phyloP scores from a whole-genome alignment of 53 echinoderm and acorn worm species.

The Echinometra lucunter region DNA sequence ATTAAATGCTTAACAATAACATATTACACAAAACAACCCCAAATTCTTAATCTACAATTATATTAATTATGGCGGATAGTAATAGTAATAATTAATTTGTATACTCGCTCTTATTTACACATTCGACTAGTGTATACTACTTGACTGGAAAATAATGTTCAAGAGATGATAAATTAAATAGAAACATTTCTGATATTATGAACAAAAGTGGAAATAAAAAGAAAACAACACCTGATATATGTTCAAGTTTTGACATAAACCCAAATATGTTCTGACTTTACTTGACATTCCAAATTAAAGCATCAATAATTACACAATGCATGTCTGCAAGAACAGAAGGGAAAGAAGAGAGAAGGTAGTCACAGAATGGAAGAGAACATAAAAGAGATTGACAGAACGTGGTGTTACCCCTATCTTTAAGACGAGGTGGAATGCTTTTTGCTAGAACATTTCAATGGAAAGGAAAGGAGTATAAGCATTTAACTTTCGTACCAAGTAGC shows the following conservation, averaged over 20 bases:
- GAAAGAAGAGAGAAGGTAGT: not conserved
- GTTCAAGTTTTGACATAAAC: constrained; percentile 5
- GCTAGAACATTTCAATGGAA: constrained; percentile 32
- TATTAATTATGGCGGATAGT: constrained; percentile 62
- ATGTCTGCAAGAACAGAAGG: not conserved
- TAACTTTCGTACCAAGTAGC: not conserved
- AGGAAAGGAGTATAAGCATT: not conserved
- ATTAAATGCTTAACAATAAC: constrained; percentile 34
- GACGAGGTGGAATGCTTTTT: constrained; percentile 52
- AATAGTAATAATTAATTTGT: constrained; percentile 66
- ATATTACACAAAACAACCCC: constrained; percentile 69
- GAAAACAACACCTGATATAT: constrained; percentile 47
- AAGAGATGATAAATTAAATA: constrained; percentile 68
- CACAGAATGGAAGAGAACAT: constrained; percentile 12
- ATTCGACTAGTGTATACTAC: constrained; percentile 48
- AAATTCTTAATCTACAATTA: constrained; percentile 61
- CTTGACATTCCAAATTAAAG: constrained; percentile 48
- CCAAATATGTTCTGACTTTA: constrained; percentile 20
- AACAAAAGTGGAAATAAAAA: constrained; percentile 67
- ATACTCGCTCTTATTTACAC: constrained; percentile 68
- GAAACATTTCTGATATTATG: constrained; percentile 46
- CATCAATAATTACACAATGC: constrained; percentile 31
- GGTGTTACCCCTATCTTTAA: constrained; percentile 3
- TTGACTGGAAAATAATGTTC: constrained; percentile 67
- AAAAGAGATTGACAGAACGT: constrained; percentile 22